Base-by-base conservation (phyloP, 1,140 invertebrate genomes). In the Lucilia sericata region DNA sequence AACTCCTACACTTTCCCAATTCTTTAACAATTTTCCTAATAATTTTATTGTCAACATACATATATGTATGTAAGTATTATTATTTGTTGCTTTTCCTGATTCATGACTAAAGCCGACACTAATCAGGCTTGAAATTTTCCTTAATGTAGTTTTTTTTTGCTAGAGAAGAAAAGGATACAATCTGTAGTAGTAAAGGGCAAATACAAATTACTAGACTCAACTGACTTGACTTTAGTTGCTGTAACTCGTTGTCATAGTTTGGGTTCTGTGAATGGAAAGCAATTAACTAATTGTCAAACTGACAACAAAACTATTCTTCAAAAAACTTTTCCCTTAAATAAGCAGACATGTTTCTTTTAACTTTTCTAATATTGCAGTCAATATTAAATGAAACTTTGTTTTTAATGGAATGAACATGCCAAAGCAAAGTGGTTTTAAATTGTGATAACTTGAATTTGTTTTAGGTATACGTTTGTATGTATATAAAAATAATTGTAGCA, bases 241-340 rank as follows among this genome's bases (percentile, higher is more conserved):
- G 4, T n/a, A 0, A 3, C 2, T 60, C 14, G 55, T 42, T 42
- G 5, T 42, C 2, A 42, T 42, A 42, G 42, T 70, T 10, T 30
- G 25, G 65, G 17, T 25, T 21, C 25, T 21, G 19, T 70, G 5
- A 70, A 70, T 70, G 21, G 7, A 70, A 21, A 70, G 65, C 60
- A 70, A 70, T 70, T 70, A 70, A 70, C 60, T 70, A 70, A 70
- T 70, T 21, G 65, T 70, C 19, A 19, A 70, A 70, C 65, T 70
- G 65, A 70, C 65, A 70, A 21, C n/a, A 17, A 70, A 21, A 70
- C 19, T 7, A 21, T 25, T 70, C 51, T 55, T 12, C 51, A 55
- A 4, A 17, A 55, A 55, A 17, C 7, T 55, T 55, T 7, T 42
- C 42, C 42, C 42, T 42, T 42, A 42, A 42, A 42, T 42, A 42